Evolutionary conservation across 2,888 invertebrate species (phyloP), one percentile per base, ranked within the genome.

Genomic region (Physocephala rufipes): DNA sequence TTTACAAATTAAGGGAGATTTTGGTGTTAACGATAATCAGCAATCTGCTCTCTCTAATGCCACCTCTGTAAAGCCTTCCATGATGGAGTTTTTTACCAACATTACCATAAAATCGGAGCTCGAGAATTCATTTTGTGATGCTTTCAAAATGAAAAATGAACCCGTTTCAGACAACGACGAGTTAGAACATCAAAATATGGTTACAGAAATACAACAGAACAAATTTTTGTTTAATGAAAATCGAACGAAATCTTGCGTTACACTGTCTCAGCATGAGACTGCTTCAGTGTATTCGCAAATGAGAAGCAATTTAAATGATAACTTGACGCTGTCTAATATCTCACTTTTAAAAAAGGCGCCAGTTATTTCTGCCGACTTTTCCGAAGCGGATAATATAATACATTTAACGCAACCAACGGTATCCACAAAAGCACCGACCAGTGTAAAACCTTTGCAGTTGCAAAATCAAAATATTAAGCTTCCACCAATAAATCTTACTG

Each of bases 1-100:
- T 43, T 53, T 76, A 21, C 66, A 74, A 75, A 77, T 77, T 58
- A 77, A 77, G 61, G 74, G 76, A 70, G 77, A 77, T 65, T 76
- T 75, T 64, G 53, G 64, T 9, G 74, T 65, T 70, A 24, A 16
- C 19, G 67, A 67, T 45, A 58, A 43, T 26, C 26, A 36, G 13
- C 45, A 67, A 5, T 58, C 67, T 9, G n/a, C 26, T 19, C 24
- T 24, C 15, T 43, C 55, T 5, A 58, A 67, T 67, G 55, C 45
- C 7, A 58, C 55, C 55, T n/a, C n/a, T n/a, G n/a, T n/a, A n/a
- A n/a, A n/a, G n/a, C n/a, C n/a, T n/a, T 43, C 58, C 19, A 53
- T 21, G 12, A 63, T 24, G 43, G 45, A 49, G 16, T 55, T 3
- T 21, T 21, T 55, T 24, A 24, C 62, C 2, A 51, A n/a, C 16